Percentiles rank a stretch among this genome's conserved stretches.
Evolutionary conservation across 2,797 vertebrate genomes (phyloP).

Genomic region (Myioborus melanocephalus): DNA sequence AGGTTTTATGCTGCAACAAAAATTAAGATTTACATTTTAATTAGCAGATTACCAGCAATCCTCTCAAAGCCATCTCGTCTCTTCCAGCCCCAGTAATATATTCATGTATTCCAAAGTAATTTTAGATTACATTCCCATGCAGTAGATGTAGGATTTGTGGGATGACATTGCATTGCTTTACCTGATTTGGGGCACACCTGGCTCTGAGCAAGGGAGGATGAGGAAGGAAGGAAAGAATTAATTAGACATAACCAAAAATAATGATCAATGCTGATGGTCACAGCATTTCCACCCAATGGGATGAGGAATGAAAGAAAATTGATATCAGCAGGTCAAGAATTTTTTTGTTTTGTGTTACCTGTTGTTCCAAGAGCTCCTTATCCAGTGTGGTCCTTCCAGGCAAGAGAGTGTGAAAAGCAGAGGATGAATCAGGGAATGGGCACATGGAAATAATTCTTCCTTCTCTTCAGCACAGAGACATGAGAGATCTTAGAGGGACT

Average conservation of each 20-base stretch:
- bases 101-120: background rate
- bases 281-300: background rate
- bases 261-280: background rate
- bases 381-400: background rate
- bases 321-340: background rate
- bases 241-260: background rate
- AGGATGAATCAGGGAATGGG: background rate
- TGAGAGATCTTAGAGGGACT: background rate
- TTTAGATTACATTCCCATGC: background rate
- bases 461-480: background rate
- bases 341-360: background rate
- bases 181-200: background rate
- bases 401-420: background rate
- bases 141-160: background rate
- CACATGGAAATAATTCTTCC: background rate
- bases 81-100: background rate
- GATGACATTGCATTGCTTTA: background rate
- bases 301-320: background rate
- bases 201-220: background rate
- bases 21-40: background rate
- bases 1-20: background rate
- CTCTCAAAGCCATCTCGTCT: fast-evolving
- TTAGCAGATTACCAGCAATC: background rate
- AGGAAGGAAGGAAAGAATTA: background rate
- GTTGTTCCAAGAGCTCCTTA: background rate